Evolutionary conservation across 2,888 invertebrate genomes (phyloP).

Genomic region (Eledona agricola): DNA sequence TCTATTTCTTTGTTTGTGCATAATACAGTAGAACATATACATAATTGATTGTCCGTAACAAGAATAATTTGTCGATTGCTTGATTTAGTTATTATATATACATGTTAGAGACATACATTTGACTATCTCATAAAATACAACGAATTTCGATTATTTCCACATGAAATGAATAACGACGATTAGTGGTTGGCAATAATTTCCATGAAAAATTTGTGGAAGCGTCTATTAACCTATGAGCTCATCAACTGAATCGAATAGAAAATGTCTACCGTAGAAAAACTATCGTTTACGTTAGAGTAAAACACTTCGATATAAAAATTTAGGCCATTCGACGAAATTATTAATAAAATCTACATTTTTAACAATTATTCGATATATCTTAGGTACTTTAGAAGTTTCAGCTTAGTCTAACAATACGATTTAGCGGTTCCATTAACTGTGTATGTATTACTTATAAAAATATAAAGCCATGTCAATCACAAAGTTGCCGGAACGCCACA

Average conservation of each 20-base stretch:
- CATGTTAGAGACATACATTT: slow-evolving; percentile 13
- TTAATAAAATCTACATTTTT: slow-evolving; percentile 2
- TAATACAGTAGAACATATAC: slow-evolving; percentile 27
- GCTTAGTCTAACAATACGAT: slow-evolving; percentile 7
- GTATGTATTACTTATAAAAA: slow-evolving; percentile 18
- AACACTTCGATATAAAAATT: slow-evolving; percentile 17
- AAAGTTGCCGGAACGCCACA: too few relatives aligned
- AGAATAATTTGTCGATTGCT: slow-evolving; percentile 23
- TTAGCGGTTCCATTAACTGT: too few relatives aligned
- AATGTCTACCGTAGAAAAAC: slow-evolving; percentile 2
- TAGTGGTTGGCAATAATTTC: too few relatives aligned
- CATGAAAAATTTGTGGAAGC: too few relatives aligned
- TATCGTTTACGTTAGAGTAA: too few relatives aligned
- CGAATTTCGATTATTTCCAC: too few relatives aligned
- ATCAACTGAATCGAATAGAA: slow-evolving; percentile 9
- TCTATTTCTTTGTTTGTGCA: slow-evolving; percentile 22
- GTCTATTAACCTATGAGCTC: too few relatives aligned
- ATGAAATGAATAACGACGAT: too few relatives aligned
- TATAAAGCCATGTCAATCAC: slow-evolving; percentile 26
- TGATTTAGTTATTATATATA: slow-evolving; percentile 18
- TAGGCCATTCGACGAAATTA: slow-evolving; percentile 22
- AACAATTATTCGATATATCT: slow-evolving; percentile 2
- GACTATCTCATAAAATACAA: slow-evolving; percentile 23
- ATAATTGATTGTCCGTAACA: slow-evolving; percentile 28
- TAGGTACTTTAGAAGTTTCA: slow-evolving; percentile 7